A percentile compares a stretch with the other conserved stretches of the same genome.
These are phyloP conservation scores for Channallabes apus DNA, from an alignment of 2,797 vertebrate genomes.

Conservation along the genomic window DNA sequence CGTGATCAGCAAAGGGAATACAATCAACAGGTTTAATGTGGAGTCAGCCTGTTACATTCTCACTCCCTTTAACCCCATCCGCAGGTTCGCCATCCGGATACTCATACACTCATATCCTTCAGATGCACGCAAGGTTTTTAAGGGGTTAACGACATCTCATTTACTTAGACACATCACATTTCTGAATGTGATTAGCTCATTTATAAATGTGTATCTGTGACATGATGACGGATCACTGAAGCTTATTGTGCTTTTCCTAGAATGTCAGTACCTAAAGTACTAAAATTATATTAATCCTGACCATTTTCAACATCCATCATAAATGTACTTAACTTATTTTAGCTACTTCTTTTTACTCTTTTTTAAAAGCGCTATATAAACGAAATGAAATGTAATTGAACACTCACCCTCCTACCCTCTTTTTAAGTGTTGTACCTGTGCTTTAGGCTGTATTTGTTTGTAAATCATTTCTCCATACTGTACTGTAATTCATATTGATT, in stretches of 20 bases:
- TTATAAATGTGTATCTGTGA: background rate
- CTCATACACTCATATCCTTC: constrained; percentile 98
- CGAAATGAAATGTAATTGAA: no score
- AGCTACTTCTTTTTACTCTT: background rate
- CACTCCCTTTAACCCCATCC: constrained; percentile 80
- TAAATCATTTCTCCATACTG: background rate
- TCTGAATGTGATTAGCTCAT: background rate
- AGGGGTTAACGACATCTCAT: background rate
- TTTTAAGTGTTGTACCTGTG: background rate
- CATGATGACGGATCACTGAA: background rate
- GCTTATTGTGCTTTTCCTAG: background rate
- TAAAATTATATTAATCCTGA: background rate
- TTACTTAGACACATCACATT: background rate
- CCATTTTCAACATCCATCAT: background rate
- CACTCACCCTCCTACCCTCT: no score
- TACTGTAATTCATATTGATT: background rate
- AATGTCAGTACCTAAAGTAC: background rate
- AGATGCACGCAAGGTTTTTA: background rate
- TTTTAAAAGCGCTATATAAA: no score
- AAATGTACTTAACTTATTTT: background rate
- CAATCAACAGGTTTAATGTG: constrained; percentile 89
- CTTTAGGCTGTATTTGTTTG: background rate
- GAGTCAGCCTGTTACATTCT: constrained; percentile 86
- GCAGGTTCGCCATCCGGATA: constrained; percentile 82
- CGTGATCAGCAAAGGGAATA: constrained; percentile 87